These are phyloP conservation scores for Halictus ligatus DNA, from an alignment of 2,888 invertebrate species.

Conservation along the genomic window DNA sequence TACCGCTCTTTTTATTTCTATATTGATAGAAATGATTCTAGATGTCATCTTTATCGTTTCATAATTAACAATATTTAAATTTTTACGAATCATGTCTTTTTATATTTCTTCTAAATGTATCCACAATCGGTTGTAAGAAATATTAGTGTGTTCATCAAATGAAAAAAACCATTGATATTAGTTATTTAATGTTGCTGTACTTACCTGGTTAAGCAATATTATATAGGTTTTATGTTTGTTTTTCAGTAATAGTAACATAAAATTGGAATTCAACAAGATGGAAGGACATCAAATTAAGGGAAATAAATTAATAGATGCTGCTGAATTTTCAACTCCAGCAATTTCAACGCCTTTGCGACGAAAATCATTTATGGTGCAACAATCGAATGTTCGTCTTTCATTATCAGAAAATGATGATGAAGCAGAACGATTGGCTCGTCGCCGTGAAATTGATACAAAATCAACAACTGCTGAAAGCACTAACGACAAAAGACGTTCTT, in stretches of 20 bases:
- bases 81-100: too few species aligned
- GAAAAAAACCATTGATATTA: too few species aligned
- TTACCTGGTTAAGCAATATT: neutral
- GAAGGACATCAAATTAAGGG: neutral
- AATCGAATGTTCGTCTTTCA: neutral
- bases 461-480: neutral
- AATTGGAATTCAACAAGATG: constrained; percentile 17
- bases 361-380: constrained; percentile 27
- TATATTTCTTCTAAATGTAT: too few species aligned
- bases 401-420: constrained; percentile 78
- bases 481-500: constrained; percentile 70
- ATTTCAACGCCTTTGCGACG: constrained; percentile 49
- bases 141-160: too few species aligned
- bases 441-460: constrained; percentile 51
- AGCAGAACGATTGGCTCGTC: constrained; percentile 72
- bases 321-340: neutral
- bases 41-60: too few species aligned
- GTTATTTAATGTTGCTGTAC: too few species aligned
- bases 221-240: neutral
- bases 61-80: too few species aligned
- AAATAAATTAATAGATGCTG: constrained; percentile 3
- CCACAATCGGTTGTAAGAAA: too few species aligned
- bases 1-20: too few species aligned
- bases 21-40: too few species aligned
- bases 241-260: constrained; percentile 21